Base-by-base conservation (phyloP, 2,888 invertebrate genomes). In the Capitulum mitella region DNA sequence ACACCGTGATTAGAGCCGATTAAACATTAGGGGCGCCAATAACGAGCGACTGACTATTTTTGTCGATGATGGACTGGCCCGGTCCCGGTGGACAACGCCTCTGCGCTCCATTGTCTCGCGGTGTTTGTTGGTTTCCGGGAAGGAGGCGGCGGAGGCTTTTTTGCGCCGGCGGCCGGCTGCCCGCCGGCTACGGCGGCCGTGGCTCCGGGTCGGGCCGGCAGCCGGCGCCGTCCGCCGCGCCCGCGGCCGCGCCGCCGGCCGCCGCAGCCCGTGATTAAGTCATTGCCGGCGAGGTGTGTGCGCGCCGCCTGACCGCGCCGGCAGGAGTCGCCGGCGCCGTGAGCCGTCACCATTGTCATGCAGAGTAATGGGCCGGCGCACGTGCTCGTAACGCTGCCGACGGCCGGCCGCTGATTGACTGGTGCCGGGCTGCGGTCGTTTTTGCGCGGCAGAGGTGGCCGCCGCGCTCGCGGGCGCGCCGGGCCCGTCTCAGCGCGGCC, bases 91-190 rank as follows among this genome's bases (percentile, higher is more conserved):
- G 61, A 61, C 61, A 61, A 19, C 32, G 32, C 16, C 61, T 32
- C 32, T 2, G 12, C 32, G 61, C 14, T 5, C 3, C 34, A 61
- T 61, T 61, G 61, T 61, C 29, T 34, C 32, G 3, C 61, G 61
- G 61, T 14, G 61, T 61, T 61, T 61, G 61, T 61, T 61, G 61
- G 61, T 61, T 61, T 61, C 61, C 61, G 61, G 61, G 61, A 61
- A 61, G 48, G 48, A 51, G 22, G 48, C 29, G 58, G n/a, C 58
- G 32, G 61, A 16, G 32, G 61, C 16, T 12, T 61, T 61, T 61
- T 61, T 61, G 61, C 34, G 61, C 32, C 19, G 48, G 14, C 34
- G 61, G 26, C 58, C 58, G 26, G 29, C 29, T n/a, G 29, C 26
- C 58, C 61, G 32, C 32, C 34, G 16, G 8, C 29, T 34, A 34